Evolutionary conservation across 2,797 vertebrate genomes (phyloP), one percentile per base, ranked within the genome.

Genomic region (Bovichtus variegatus): DNA sequence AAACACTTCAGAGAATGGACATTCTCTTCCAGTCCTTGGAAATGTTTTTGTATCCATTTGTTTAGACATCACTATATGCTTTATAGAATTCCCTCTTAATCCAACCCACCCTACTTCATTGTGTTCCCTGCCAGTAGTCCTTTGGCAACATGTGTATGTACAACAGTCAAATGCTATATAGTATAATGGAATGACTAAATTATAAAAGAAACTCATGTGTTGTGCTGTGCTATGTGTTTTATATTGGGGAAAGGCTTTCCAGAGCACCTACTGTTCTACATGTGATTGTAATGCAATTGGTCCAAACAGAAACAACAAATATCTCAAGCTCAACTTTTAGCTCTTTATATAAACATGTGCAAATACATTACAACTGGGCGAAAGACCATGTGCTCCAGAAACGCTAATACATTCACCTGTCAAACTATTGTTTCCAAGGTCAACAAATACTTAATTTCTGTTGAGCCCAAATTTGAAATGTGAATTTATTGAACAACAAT

Each of bases 1-100:
- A 57, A 68, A 50, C 36, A 57, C n/a, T 62, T 73, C 9, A 57
- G 36, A 27, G 72, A 49, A 78, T 41, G 4, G 21, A 27, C 29
- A 29, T n/a, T n/a, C n/a, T n/a, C n/a, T n/a, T n/a, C n/a, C 50
- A 5, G 47, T 60, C 34, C 6, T 58, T 65, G 44, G 12, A 21
- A n/a, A 1, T 0, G 0, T 5, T 59, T 23, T 41, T 21, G 6
- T 3, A 15, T 2, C 13, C 27, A 15, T 59, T 71, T 59, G 15
- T 59, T 29, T 23, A 40, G 31, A 49, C 25, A 54, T 44, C 10
- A 0, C 16, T n/a, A 5, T 11, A 53, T 11, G 18, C 47, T 31
- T 53, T 21, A 44, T 44, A 25, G 36, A 41, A 70, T 41, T 51
- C 2, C 11, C 2, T 34, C 59, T 57, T 50, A 41, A 54, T 25